A percentile compares a stretch with the other conserved stretches of the same genome.
Evolutionary conservation across 2,888 invertebrate genomes (phyloP).

Genomic region (Eupeodes latifasciatus): DNA sequence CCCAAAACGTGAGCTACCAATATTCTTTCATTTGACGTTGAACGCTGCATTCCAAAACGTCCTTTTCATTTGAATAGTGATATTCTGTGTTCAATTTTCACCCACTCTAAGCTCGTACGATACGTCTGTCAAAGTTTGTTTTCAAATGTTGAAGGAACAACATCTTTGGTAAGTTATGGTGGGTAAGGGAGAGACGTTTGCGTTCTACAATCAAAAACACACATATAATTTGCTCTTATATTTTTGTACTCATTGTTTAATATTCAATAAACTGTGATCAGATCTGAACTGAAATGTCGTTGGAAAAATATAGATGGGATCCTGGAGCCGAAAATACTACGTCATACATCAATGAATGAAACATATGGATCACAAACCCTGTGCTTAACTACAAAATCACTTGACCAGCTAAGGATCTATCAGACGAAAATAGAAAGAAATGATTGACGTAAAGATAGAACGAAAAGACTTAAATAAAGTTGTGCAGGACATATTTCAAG

Average conservation of each 20-base stretch:
- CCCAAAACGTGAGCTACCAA: conserved; percentile 25
- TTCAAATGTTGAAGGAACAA: conserved; percentile 29
- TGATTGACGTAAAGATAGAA: no score
- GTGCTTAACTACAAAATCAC: no score
- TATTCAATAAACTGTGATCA: conserved; percentile 62
- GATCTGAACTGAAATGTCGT: conserved; percentile 30
- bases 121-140: conserved; percentile 28
- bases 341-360: conserved; percentile 59
- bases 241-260: conserved; percentile 34
- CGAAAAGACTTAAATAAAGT: no score
- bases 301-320: conserved; percentile 2
- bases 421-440: no score
- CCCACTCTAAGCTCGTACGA: background rate
- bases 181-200: background rate
- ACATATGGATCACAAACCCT: no score
- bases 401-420: no score
- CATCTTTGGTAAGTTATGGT: conserved; percentile 10
- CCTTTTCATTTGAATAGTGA: conserved; percentile 48
- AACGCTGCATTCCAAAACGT: conserved; percentile 39
- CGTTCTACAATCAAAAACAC: conserved; percentile 11
- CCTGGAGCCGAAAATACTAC: conserved; percentile 40
- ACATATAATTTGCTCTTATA: conserved; percentile 17
- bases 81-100: conserved; percentile 23
- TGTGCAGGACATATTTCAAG: no score
- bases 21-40: conserved; percentile 17